Percentiles rank a stretch among this genome's conserved stretches.
These are phyloP conservation scores for Yponomeuta malinellus DNA, from an alignment of 2,888 invertebrate genomes.

Conservation along the genomic window DNA sequence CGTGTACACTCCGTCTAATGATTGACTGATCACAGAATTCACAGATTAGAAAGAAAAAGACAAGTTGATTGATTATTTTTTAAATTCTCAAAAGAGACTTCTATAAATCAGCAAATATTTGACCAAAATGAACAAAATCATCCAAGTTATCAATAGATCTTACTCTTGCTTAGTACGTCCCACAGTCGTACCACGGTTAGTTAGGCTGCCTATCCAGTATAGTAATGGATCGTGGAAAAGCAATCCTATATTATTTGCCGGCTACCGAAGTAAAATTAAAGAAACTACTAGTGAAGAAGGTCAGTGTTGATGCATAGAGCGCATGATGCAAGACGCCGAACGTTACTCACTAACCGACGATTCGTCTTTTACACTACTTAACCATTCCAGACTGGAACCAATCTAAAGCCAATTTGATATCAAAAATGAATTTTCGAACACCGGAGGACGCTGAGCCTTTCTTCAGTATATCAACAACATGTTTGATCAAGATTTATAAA, in stretches of 20 bases:
- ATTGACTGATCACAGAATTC: too few species aligned
- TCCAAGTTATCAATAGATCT: background rate
- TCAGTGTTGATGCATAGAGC: conserved; percentile 5
- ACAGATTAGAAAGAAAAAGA: too few species aligned
- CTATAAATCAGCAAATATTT: background rate
- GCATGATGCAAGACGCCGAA: too few species aligned
- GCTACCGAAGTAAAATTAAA: background rate
- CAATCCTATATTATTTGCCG: background rate
- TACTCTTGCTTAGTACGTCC: background rate
- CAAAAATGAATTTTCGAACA: conserved; percentile 53
- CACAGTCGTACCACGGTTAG: background rate
- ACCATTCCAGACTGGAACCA: conserved; percentile 32
- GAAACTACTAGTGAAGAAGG: background rate
- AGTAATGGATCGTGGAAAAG: background rate
- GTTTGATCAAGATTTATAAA: conserved; percentile 46
- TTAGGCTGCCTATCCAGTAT: background rate
- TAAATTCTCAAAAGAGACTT: too few species aligned
- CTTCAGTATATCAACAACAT: conserved; percentile 53
- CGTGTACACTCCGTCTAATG: too few species aligned
- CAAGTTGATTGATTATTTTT: too few species aligned
- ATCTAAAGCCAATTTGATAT: conserved; percentile 52
- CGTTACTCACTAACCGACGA: too few species aligned
- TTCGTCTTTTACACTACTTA: conserved; percentile 11
- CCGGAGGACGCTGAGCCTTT: conserved; percentile 73
- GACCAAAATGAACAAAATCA: conserved; percentile 1